Evolutionary conservation across 2,113 vertebrate species (phyloP), one percentile per base, ranked within the genome.

Genomic region (Neodontobutis hainanensis): DNA sequence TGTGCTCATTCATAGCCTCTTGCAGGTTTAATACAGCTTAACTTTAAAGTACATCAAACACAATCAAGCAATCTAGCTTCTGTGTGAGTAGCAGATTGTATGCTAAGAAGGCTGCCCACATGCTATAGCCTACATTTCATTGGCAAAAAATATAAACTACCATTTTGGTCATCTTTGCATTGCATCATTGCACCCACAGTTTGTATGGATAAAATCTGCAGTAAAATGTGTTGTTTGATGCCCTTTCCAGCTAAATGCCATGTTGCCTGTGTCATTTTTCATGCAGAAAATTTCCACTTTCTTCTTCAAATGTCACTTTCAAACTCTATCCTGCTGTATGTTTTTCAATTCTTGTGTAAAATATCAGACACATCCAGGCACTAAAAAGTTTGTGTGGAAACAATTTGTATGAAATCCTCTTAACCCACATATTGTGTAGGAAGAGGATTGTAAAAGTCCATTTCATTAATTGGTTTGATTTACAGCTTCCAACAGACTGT

Each of bases 381-480:
- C 11, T 42, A 49, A 72, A 49, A 35, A 62, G 9, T 43, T 58
- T 36, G 8, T 42, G 0, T 58, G 56, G 38, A 4, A 42, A 40
- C 15, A 43, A 15, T 50, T 53, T 56, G 44, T 5, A 11, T 55
- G 9, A 3, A 77, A 77, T 75, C 73, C 66, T 69, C 52, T 66
- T 34, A 72, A 15, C 45, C 53, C 16, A 61, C 44, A 73, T 55
- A 75, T 77, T 80, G 61, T 47, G 70, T 76, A 76, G 53, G 52
- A 15, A 0, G 35, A 64, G 49, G 61, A 73, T 78, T 80, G 67
- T 52, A 60, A 4, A 45, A 68, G 35, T 44, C 47, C 50, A 73
- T 70, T 70, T 15, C 19, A 56, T 45, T 78, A 52, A 73, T 68
- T 75, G 38, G 8, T 68, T 67, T 65, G 38, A 70, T 74, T 45